Percentiles rank a stretch among this genome's conserved stretches.
These are phyloP conservation scores for Aptenodytes patagonicus DNA, from an alignment of 2,113 vertebrate genomes.

Conservation along the genomic window DNA sequence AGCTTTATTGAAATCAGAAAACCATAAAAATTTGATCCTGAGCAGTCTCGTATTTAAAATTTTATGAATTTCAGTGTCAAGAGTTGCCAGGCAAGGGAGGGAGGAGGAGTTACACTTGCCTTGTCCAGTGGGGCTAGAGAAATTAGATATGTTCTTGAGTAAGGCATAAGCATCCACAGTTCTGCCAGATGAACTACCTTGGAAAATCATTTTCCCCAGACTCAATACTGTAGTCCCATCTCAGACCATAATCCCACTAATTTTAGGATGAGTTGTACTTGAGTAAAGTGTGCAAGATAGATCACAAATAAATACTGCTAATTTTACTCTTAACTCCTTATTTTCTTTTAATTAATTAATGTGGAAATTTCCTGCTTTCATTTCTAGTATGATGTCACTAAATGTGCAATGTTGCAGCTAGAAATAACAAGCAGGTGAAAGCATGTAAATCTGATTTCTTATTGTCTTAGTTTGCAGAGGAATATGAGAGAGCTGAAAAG, in stretches of 20 bases:
- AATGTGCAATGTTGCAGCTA: not conserved
- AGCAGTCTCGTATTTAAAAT: not conserved
- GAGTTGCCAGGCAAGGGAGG: not conserved
- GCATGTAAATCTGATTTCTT: not conserved
- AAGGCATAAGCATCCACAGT: not conserved
- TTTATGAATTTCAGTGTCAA: not conserved
- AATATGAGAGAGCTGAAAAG: conserved; percentile 90
- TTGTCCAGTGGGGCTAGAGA: not conserved
- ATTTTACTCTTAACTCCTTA: not conserved
- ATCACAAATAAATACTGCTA: not conserved
- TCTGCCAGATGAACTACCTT: not conserved
- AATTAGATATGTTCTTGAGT: not conserved
- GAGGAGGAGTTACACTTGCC: not conserved
- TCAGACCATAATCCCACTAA: not conserved
- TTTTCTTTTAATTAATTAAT: not conserved
- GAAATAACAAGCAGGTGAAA: not conserved
- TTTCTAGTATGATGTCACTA: not conserved
- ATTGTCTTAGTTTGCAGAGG: conserved; percentile 81
- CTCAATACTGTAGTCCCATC: not conserved
- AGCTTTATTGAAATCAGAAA: not conserved
- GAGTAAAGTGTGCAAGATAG: not conserved
- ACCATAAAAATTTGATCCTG: not conserved
- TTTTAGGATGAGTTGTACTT: not conserved
- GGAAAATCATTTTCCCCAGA: not conserved
- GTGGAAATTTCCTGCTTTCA: not conserved